Evolutionary conservation across 2,888 invertebrate genomes (phyloP).

Genomic region (Macrosiphum euphorbiae): DNA sequence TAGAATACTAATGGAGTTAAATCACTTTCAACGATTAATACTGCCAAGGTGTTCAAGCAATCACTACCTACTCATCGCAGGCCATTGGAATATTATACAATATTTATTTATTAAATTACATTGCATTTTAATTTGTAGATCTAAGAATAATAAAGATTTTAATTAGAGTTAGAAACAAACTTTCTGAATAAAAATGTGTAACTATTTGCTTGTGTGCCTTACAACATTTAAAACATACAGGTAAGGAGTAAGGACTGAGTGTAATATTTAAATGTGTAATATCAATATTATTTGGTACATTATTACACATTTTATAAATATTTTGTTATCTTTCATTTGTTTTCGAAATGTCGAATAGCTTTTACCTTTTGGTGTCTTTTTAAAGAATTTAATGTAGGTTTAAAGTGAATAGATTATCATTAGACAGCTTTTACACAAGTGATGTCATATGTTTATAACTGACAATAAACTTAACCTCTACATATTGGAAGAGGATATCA

Average conservation of each 20-base stretch:
- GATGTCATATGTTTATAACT: too few species aligned
- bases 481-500: neutral
- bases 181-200: too few species aligned
- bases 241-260: too few species aligned
- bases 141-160: neutral
- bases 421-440: neutral
- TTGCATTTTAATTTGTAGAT: neutral
- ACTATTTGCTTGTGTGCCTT: too few species aligned
- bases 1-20: neutral
- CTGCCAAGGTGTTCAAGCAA: neutral
- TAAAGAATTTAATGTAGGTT: neutral
- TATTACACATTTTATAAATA: neutral
- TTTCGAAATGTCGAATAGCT: neutral
- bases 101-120: neutral
- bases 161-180: too few species aligned
- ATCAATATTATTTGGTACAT: too few species aligned
- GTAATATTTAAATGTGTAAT: too few species aligned
- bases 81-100: neutral
- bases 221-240: too few species aligned
- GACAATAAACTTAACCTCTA: too few species aligned
- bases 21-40: neutral
- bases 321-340: neutral
- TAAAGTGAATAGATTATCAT: neutral
- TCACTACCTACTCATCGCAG: neutral
- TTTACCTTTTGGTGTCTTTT: too few species aligned